Evolutionary conservation across 2,888 invertebrate species (phyloP).

Genomic region (Pollenia labialis): DNA sequence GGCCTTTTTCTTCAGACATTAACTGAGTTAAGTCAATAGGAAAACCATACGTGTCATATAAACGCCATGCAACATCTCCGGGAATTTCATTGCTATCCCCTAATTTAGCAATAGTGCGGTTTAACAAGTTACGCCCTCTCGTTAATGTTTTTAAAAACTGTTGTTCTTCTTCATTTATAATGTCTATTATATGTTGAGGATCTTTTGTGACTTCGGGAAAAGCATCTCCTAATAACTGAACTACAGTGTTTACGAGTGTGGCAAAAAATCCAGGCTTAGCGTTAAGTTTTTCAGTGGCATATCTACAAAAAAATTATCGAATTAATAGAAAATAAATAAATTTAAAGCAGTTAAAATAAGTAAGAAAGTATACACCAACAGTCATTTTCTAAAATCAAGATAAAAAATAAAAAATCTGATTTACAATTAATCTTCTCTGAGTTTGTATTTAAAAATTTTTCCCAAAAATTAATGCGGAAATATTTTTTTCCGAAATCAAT

Average conservation of each 20-base stretch:
- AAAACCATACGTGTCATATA: constrained; percentile 99
- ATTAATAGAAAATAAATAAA: background rate
- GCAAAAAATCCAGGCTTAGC: constrained; percentile 98
- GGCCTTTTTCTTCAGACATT: constrained; percentile 98
- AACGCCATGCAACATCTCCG: constrained; percentile 98
- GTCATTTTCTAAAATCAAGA: too few species aligned
- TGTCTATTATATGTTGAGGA: constrained; percentile 95
- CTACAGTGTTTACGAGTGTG: constrained; percentile 94
- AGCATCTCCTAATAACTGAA: constrained; percentile 91
- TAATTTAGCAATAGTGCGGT: constrained; percentile 94
- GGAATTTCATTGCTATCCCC: constrained; percentile 90
- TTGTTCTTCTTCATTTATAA: constrained; percentile 98
- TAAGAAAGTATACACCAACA: too few species aligned
- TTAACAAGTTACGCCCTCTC: constrained; percentile 94
- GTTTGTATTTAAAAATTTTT: too few species aligned
- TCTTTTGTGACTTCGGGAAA: constrained; percentile 94
- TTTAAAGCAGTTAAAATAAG: too few species aligned
- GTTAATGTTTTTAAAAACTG: constrained; percentile 98
- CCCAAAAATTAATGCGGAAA: too few species aligned
- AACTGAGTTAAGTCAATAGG: constrained; percentile 98
- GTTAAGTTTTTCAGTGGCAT: constrained; percentile 97
- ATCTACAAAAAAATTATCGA: constrained; percentile 85
- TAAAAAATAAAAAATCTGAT: too few species aligned
- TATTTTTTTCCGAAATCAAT: too few species aligned
- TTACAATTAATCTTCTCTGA: too few species aligned